These are phyloP conservation scores for Neosilurus mollespiculum DNA, from an alignment of 2,797 vertebrate species.

Conservation along the genomic window DNA sequence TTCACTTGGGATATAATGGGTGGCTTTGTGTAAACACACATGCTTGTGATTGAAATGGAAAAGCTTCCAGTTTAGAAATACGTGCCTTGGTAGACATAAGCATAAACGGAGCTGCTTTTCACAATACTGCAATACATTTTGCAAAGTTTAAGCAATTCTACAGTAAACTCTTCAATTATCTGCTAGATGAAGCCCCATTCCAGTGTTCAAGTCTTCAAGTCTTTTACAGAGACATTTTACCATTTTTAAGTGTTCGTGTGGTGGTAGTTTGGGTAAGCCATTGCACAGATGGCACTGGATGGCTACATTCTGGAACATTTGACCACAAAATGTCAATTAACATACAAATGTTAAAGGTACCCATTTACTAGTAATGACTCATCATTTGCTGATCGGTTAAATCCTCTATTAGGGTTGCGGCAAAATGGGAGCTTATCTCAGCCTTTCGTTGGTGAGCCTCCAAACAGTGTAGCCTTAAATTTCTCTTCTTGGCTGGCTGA, in stretches of 20 bases:
- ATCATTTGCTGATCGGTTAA: too few species aligned
- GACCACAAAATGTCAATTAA: neutral
- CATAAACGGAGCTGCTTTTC: neutral
- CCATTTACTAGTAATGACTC: neutral
- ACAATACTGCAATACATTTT: neutral
- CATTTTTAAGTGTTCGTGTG: neutral
- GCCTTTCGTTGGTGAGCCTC: too few species aligned
- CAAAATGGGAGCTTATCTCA: too few species aligned
- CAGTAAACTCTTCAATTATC: neutral
- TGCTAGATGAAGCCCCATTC: slow-evolving; percentile 5
- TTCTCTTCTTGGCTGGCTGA: too few species aligned
- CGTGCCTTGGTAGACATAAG: neutral
- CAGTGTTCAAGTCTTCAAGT: neutral
- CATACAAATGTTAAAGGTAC: too few species aligned
- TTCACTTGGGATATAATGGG: neutral
- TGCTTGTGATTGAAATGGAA: slow-evolving; percentile 14
- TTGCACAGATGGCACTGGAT: neutral
- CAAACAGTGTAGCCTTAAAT: too few species aligned
- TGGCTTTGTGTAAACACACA: slow-evolving; percentile 25
- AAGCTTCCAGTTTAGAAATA: slow-evolving; percentile 25
- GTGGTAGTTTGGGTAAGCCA: neutral
- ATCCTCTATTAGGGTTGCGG: too few species aligned
- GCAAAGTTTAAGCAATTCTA: slow-evolving; percentile 20
- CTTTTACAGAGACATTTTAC: neutral
- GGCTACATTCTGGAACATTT: neutral